Conservation (phyloP, 2,113 vertebrate genomes). For the Neodon shergylaensis region DNA sequence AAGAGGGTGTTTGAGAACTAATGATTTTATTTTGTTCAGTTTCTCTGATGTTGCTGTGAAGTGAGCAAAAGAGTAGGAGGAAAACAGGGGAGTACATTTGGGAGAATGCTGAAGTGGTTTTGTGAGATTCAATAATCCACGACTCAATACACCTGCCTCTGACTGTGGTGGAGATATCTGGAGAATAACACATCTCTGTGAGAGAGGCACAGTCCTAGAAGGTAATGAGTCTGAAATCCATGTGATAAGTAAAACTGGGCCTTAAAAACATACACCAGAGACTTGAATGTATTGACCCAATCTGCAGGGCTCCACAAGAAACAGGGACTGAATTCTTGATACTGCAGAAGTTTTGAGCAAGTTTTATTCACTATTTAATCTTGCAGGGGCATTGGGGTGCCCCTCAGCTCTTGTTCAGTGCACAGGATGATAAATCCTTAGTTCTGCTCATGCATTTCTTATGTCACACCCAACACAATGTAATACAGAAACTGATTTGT, state of each 20-base stretch:
- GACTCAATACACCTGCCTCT: neutral
- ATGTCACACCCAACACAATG: neutral
- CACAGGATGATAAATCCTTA: neutral
- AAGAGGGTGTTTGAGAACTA: neutral
- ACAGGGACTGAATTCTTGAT: conserved; percentile 45
- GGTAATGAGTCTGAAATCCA: conserved; percentile 53
- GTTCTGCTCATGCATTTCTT: conserved; percentile 13
- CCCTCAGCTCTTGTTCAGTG: neutral
- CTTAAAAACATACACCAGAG: neutral
- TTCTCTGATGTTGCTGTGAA: conserved; percentile 10
- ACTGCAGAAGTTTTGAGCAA: conserved; percentile 30
- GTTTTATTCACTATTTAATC: conserved; percentile 18
- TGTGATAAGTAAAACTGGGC: neutral
- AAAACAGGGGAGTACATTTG: conserved; percentile 3
- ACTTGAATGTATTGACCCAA: conserved; percentile 16
- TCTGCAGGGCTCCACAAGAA: neutral
- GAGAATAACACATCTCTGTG: neutral
- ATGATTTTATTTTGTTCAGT: conserved; percentile 2
- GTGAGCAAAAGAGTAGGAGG: neutral
- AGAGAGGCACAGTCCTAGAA: conserved; percentile 18
- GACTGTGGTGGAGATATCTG: conserved; percentile 20
- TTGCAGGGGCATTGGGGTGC: neutral
- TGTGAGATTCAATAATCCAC: conserved; percentile 29
- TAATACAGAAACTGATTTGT: conserved; percentile 2
- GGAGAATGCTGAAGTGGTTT: neutral